phyloP scores from a whole-genome alignment of 2,113 vertebrate genomes.

The Nicator chloris region DNA sequence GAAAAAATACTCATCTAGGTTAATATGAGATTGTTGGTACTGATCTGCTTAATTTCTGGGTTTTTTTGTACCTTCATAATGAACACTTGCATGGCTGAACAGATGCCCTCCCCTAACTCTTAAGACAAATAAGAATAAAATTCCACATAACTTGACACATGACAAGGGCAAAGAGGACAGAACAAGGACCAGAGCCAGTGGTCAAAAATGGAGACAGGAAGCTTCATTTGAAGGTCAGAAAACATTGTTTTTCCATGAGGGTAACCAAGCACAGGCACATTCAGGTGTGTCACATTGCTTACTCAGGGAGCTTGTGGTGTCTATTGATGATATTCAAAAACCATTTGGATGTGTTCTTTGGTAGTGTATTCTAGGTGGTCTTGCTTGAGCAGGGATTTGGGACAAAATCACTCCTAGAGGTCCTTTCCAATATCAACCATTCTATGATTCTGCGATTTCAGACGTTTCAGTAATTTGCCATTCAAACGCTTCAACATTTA shows the following conservation, averaged over 20 bases:
- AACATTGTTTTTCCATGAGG: not conserved
- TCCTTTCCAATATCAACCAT: not conserved
- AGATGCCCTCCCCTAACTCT: not conserved
- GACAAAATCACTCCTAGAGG: not conserved
- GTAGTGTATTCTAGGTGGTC: not conserved
- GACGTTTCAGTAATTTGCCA: not conserved
- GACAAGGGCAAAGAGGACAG: not conserved
- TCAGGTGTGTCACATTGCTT: not conserved
- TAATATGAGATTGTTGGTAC: not conserved
- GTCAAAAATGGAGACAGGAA: not conserved
- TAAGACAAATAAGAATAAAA: not conserved
- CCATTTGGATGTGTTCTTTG: not conserved
- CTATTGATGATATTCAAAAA: not conserved
- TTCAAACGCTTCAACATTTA: not conserved
- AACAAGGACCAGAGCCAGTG: not conserved
- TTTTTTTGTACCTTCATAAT: not conserved
- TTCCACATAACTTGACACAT: not conserved
- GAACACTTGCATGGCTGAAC: not conserved
- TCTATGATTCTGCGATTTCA: not conserved
- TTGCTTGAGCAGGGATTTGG: not conserved
- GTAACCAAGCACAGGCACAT: not conserved
- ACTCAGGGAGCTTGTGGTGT: not conserved
- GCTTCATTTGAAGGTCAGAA: not conserved
- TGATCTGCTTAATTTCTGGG: not conserved
- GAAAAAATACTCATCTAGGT: not conserved